Evolutionary conservation across 2,113 vertebrate genomes (phyloP).

Genomic region (Tachycineta bicolor): DNA sequence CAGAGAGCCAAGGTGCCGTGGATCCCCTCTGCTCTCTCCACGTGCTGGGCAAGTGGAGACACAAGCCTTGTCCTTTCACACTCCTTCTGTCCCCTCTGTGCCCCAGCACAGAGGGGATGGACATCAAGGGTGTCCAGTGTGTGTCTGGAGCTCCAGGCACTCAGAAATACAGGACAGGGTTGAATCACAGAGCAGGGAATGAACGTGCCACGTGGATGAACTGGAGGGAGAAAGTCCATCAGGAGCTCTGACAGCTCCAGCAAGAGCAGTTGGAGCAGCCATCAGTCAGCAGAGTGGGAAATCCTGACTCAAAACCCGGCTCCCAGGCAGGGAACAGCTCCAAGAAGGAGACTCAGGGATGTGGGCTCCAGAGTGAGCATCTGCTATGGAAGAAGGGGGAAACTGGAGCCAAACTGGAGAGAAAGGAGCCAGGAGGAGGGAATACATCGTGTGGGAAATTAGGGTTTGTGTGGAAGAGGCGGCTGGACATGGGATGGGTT

Average conservation of each 20-base stretch:
- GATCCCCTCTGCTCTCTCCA: neutral
- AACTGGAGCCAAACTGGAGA: neutral
- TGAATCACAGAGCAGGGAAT: neutral
- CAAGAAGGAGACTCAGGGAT: neutral
- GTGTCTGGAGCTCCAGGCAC: accelerated
- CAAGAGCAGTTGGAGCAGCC: neutral
- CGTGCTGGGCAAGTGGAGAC: neutral
- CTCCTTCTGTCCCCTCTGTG: neutral
- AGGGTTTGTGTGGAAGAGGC: neutral
- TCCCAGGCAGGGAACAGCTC: neutral
- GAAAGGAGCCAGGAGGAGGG: neutral
- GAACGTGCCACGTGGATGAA: neutral
- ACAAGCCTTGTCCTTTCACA: neutral
- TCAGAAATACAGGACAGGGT: neutral
- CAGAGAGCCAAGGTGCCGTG: neutral
- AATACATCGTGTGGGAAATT: neutral
- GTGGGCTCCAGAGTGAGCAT: neutral
- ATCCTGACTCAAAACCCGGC: neutral
- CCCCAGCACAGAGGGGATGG: accelerated
- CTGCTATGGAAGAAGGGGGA: neutral
- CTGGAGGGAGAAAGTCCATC: neutral
- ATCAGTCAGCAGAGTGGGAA: neutral
- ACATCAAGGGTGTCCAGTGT: neutral
- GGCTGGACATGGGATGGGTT: neutral
- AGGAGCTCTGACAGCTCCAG: neutral